These are phyloP conservation scores for Zosterops borbonicus DNA, from an alignment of 2,113 vertebrate genomes.

Conservation along the genomic window DNA sequence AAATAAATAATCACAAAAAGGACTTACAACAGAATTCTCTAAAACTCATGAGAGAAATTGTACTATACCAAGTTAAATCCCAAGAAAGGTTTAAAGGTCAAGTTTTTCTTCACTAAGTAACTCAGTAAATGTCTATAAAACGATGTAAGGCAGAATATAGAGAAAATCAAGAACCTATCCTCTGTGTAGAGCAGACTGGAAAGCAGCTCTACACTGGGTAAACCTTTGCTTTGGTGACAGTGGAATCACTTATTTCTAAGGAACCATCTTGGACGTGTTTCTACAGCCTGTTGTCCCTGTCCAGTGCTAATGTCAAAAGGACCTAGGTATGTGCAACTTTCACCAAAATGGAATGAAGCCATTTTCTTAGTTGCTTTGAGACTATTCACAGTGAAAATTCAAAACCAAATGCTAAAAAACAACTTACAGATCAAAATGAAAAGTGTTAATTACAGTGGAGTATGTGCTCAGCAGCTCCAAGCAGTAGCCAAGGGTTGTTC, in stretches of 20 bases:
- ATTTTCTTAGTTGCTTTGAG: background rate
- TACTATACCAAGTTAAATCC: constrained; percentile 25
- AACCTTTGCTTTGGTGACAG: background rate
- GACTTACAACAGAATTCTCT: background rate
- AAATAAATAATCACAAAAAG: background rate
- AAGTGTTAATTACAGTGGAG: background rate
- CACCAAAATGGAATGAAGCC: background rate
- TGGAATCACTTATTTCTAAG: constrained; percentile 23
- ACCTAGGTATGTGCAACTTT: background rate
- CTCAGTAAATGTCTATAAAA: constrained; percentile 7
- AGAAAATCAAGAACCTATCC: constrained; percentile 7
- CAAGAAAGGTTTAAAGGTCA: constrained; percentile 25
- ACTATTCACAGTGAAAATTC: background rate
- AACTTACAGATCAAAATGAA: background rate
- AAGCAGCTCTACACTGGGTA: background rate
- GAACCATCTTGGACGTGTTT: background rate
- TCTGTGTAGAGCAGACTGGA: background rate
- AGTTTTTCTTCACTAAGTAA: background rate
- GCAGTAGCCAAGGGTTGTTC: background rate
- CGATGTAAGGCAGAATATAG: background rate
- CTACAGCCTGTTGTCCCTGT: constrained; percentile 27
- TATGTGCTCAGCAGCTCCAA: background rate
- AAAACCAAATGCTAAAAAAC: background rate
- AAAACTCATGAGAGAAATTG: background rate
- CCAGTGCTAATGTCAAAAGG: background rate